These are phyloP conservation scores for Cyanocitta stelleri DNA, from an alignment of 2,113 vertebrate genomes.

Conservation along the genomic window DNA sequence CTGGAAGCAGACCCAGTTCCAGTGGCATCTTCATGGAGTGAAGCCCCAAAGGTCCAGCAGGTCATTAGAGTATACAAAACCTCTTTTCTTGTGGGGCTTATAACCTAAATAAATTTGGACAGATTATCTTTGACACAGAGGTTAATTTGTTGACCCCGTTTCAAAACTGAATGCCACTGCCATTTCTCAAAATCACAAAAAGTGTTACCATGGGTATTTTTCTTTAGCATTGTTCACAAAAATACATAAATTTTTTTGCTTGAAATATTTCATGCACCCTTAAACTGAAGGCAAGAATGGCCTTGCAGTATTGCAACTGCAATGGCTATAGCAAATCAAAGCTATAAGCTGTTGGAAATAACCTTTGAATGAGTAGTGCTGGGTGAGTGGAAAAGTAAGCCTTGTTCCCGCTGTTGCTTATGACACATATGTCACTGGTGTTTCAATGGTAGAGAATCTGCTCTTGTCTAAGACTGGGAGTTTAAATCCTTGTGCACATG, in stretches of 20 bases:
- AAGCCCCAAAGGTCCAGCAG: slow-evolving; percentile 13
- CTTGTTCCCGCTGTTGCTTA: not conserved
- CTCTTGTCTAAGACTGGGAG: not conserved
- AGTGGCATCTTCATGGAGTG: slow-evolving; percentile 18
- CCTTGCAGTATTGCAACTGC: not conserved
- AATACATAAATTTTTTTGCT: not conserved
- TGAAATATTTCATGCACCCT: not conserved
- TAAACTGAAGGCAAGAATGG: not conserved
- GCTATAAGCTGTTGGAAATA: not conserved
- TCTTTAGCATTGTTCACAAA: not conserved
- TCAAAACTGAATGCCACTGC: not conserved
- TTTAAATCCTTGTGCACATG: slow-evolving; percentile 14
- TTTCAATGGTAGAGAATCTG: not conserved
- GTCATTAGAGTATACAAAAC: slow-evolving; percentile 42
- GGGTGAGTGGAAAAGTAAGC: not conserved
- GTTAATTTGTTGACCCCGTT: slow-evolving; percentile 44
- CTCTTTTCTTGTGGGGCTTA: slow-evolving; percentile 21
- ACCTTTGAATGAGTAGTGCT: not conserved
- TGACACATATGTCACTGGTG: not conserved
- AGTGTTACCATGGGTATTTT: not conserved
- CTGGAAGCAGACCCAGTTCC: slow-evolving; percentile 55
- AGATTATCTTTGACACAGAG: slow-evolving; percentile 40
- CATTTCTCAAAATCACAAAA: not conserved
- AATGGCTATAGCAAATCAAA: not conserved
- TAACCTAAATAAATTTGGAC: slow-evolving; percentile 44